Conservation (phyloP, 2,797 vertebrate genomes). For the Pogonophryne albipinna region DNA sequence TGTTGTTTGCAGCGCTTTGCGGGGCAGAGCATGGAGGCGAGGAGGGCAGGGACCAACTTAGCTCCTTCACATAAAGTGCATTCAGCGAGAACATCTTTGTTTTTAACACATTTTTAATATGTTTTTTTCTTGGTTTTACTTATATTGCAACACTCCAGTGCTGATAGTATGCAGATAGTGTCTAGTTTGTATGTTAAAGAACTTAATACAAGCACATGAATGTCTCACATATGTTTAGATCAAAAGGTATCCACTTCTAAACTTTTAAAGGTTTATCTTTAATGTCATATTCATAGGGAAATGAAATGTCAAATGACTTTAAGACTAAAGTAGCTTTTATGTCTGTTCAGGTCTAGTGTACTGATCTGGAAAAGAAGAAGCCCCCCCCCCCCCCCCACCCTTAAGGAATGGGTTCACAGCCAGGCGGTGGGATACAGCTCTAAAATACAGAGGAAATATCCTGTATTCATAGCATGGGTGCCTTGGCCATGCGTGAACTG, state of each 20-base stretch:
- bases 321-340: constrained; percentile 33
- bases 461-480: constrained; percentile 54
- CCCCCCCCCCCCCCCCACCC: constrained; percentile 18
- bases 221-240: constrained; percentile 2
- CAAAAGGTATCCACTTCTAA: background rate
- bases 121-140: constrained; percentile 33
- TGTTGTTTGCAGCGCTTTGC: constrained; percentile 66
- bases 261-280: background rate
- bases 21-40: constrained; percentile 33
- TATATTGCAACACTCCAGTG: constrained; percentile 7
- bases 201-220: background rate
- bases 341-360: constrained; percentile 48
- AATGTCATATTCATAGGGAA: constrained; percentile 12
- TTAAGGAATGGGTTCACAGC: constrained; percentile 62
- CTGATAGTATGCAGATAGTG: constrained; percentile 7
- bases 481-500: constrained; percentile 74
- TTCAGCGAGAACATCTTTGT: background rate
- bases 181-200: background rate
- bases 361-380: constrained; percentile 63
- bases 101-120: constrained; percentile 39
- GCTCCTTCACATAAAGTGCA: constrained; percentile 28
- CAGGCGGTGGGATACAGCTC: constrained; percentile 46
- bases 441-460: constrained; percentile 51
- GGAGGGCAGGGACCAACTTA: constrained; percentile 31
- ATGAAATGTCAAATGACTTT: constrained; percentile 38